Evolutionary conservation across 2,888 invertebrate genomes (phyloP).

Genomic region (Esperia sulphurella): DNA sequence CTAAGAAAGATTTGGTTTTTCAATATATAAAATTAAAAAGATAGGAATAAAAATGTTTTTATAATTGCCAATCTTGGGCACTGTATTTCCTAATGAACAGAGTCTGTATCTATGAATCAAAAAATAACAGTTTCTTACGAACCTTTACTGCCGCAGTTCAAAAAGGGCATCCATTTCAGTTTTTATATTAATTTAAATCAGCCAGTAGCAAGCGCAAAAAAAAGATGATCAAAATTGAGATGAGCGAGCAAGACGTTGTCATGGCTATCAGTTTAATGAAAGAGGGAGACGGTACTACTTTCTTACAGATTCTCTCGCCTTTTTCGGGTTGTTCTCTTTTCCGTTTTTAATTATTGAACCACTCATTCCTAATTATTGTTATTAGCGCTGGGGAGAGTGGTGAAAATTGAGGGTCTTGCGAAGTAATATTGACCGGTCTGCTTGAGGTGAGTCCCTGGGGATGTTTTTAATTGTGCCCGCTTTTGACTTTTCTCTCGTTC

Average conservation of each 20-base stretch:
- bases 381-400: constrained; percentile 76
- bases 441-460: constrained; percentile 62
- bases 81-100: too few species aligned
- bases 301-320: constrained; percentile 51
- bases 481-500: constrained; percentile 75
- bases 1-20: too few species aligned
- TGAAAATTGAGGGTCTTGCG: constrained; percentile 76
- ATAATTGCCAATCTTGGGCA: too few species aligned
- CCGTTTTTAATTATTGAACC: constrained; percentile 81
- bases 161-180: constrained; percentile 44
- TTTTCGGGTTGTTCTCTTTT: constrained; percentile 73
- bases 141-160: constrained; percentile 23
- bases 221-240: constrained; percentile 62
- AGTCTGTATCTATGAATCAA: too few species aligned
- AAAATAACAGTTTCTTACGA: too few species aligned
- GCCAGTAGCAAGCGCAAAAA: constrained; percentile 39
- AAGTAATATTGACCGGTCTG: constrained; percentile 74
- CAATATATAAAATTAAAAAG: too few species aligned
- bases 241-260: constrained; percentile 38
- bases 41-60: too few species aligned
- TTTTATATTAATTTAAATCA: constrained; percentile 66
- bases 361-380: constrained; percentile 81
- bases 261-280: constrained; percentile 24
- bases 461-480: constrained; percentile 73
- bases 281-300: constrained; percentile 40